These are phyloP conservation scores for Idaea biselata DNA, from an alignment of 2,888 invertebrate species.

Conservation along the genomic window DNA sequence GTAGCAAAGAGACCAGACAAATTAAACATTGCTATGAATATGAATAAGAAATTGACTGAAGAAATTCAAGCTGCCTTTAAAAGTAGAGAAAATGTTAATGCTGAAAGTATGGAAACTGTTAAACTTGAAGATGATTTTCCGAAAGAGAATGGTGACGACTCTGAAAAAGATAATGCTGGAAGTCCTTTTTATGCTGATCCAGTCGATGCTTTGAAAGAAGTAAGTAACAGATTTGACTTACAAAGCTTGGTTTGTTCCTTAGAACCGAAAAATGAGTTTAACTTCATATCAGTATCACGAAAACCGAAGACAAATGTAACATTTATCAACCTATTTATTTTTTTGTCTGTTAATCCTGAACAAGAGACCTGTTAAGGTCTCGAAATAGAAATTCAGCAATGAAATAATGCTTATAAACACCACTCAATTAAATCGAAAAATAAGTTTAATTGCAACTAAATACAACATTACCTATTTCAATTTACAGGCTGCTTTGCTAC, in stretches of 20 bases:
- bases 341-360: no score
- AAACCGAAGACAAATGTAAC: no score
- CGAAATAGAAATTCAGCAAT: no score
- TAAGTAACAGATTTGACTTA: constrained; percentile 33
- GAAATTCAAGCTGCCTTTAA: constrained; percentile 72
- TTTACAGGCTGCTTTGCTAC: constrained; percentile 62
- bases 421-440: no score
- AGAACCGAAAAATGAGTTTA: no score
- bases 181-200: constrained; percentile 95
- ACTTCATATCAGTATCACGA: no score
- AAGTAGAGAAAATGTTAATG: constrained; percentile 60
- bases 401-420: no score
- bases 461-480: constrained; percentile 8
- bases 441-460: no score
- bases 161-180: constrained; percentile 84
- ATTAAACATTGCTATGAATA: constrained; percentile 69
- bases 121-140: constrained; percentile 68
- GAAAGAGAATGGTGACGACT: constrained; percentile 53
- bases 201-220: constrained; percentile 88
- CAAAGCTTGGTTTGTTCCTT: background rate
- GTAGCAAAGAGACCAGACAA: constrained; percentile 75
- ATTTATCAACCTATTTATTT: no score
- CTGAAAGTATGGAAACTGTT: constrained; percentile 75
- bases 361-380: no score
- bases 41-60: constrained; percentile 75